Evolutionary conservation across 2,113 vertebrate genomes (phyloP).

Genomic region (Oceanodroma tethys): DNA sequence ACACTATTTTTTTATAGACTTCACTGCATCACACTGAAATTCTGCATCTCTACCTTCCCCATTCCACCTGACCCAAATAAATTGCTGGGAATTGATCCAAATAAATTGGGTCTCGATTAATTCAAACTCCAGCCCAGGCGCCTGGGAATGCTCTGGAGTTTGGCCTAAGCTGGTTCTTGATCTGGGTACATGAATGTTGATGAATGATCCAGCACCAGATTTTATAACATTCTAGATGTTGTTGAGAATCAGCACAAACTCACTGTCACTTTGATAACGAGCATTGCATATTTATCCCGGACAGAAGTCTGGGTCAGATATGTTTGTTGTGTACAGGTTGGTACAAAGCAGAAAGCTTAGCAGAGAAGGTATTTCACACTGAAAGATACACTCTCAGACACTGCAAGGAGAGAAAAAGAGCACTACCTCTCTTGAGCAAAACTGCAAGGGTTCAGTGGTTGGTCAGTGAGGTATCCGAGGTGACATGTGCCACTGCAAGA

Average conservation of each 20-base stretch:
- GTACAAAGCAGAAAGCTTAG: background rate
- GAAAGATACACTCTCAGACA: background rate
- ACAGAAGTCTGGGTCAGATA: background rate
- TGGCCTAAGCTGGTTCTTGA: background rate
- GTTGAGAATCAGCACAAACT: background rate
- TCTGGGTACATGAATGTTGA: background rate
- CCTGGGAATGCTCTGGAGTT: background rate
- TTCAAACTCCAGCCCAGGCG: background rate
- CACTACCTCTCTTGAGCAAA: background rate
- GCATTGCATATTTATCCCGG: rapidly evolving
- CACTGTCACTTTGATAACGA: rapidly evolving
- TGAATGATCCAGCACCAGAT: background rate
- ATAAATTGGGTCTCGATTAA: background rate
- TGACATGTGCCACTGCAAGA: rapidly evolving
- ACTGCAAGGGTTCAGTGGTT: background rate
- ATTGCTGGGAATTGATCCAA: background rate
- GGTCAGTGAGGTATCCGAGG: background rate
- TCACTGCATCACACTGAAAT: background rate
- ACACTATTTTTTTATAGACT: background rate
- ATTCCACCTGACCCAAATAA: background rate
- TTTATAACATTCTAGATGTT: rapidly evolving
- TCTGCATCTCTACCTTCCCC: background rate
- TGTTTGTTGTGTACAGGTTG: background rate
- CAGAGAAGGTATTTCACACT: background rate
- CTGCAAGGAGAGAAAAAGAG: background rate